Evolutionary conservation across 2,797 vertebrate genomes (phyloP), one percentile per base, ranked within the genome.

Genomic region (Aphelocoma californica): DNA sequence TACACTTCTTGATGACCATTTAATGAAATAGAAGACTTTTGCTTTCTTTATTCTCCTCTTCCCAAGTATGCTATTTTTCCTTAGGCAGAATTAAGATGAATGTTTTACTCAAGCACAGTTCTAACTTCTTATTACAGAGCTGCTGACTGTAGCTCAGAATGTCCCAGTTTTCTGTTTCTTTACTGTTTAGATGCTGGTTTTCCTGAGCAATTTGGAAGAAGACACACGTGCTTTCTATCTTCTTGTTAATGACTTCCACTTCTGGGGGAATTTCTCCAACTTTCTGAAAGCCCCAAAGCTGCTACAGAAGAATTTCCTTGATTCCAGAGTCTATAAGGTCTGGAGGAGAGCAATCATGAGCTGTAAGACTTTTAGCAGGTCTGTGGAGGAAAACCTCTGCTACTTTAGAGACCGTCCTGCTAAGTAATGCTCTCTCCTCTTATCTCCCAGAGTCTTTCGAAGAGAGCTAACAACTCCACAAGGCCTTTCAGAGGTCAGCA

Each of bases 1-100:
- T 90, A 88, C 36, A 70, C 58, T 87, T 96, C 58, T 69, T 78
- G 75, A 92, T 91, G 92, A 91, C 65, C 81, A 87, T 65, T 94
- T 88, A 89, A 77, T 89, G 75, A 92, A 92, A 93, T 9, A 44
- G 31, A 95, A 83, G 20, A 50, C 24, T 72, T 65, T 4, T 18
- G 18, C 57, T 77, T 91, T 18, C 38, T 51, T 80, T 56, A n/a
- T 71, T 64, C 53, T 81, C 38, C 18, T 90, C 48, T 91, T 77
- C 45, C 1, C 3, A 87, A 80, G 24, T 18, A 80, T 29, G 21
- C 12, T 74, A 17, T 42, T 94, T 86, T 58, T 95, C 78, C 81
- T 70, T 19, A 73, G 81, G 86, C 88, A 89, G 50, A 90, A 58
- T 70, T 81, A 88, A 92, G 56, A 92, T 44, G 36, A 89, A 81